Evolutionary conservation across 2,888 invertebrate genomes (phyloP), one percentile per base, ranked within the genome.

Genomic region (Stenchaetothrips biformis): DNA sequence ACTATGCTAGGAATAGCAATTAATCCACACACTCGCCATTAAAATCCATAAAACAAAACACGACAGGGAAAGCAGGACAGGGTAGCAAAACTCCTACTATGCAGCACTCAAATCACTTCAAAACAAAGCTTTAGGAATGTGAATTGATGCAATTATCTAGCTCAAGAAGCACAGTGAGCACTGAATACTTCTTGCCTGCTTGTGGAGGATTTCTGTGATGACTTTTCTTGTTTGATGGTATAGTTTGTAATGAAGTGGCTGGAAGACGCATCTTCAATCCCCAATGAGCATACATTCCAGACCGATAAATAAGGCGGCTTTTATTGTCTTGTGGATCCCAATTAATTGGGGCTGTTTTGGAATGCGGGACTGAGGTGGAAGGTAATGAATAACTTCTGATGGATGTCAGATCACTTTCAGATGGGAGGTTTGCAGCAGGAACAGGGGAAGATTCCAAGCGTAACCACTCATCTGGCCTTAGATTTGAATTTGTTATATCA

Each of bases 221-320:
- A 11, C 81, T 82, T 81, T 79, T 27, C 67, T 25, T 77, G 80
- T 81, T 81, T 81, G 82, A 80, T 48, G 81, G 81, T 77, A 62
- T 80, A 67, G 81, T 80, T 79, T 78, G 62, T 25, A 82, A 77
- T 53, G 83, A 78, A 84, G 89, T 89, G 83, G 89, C 90, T 83
- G 94, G 94, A 86, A 94, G 90, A 86, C 93, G 92, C 86, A 94
- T 94, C 90, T 95, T 95, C 89, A 95, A 92, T 95, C 95, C 95
- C 95, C 95, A 95, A 89, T 95, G 95, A 83, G 95, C 95, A 87
- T 95, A 95, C 87, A 95, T 89, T 85, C 94, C 95, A 79, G 95
- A 94, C 82, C 92, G 93, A 87, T 92, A 95, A 85, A 92, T 89
- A 87, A 74, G 67, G 11, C 67, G 67, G 25, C 67, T 74, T 21